Conservation (phyloP, 2,888 invertebrate genomes). For the Adineta ricciae region DNA sequence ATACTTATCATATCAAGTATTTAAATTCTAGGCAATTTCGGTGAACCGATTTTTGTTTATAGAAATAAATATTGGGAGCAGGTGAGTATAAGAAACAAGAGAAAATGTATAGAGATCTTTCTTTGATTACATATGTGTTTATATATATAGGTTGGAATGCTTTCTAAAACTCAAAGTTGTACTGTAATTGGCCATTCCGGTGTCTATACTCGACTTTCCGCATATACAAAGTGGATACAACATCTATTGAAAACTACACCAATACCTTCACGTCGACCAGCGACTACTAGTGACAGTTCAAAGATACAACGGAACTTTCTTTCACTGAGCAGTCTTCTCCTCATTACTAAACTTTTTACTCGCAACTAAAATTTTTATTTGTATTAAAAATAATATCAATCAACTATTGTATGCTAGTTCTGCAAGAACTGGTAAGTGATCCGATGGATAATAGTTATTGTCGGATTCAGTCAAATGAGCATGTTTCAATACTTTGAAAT, state of each 20-base stretch:
- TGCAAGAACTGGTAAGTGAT: neutral
- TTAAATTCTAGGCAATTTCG: neutral
- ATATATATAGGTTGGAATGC: neutral
- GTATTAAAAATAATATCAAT: too few species aligned
- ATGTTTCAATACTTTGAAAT: neutral
- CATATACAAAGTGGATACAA: neutral
- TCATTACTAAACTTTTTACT: neutral
- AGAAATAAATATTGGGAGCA: neutral
- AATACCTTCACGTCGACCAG: neutral
- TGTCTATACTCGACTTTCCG: neutral
- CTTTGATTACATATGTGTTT: too few species aligned
- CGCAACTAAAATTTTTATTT: too few species aligned
- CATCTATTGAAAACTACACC: neutral
- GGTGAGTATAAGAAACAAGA: neutral
- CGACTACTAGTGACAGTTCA: neutral
- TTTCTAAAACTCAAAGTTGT: neutral
- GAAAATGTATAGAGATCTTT: neutral
- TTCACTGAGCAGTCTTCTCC: neutral
- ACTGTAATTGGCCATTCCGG: neutral
- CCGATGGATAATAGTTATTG: neutral
- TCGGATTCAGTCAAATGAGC: neutral
- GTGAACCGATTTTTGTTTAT: neutral
- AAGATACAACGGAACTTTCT: neutral
- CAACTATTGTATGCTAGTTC: neutral
- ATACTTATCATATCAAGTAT: too few species aligned